These are phyloP conservation scores for Zaprionus gabonicus DNA, from an alignment of 1,140 invertebrate genomes.

Conservation along the genomic window DNA sequence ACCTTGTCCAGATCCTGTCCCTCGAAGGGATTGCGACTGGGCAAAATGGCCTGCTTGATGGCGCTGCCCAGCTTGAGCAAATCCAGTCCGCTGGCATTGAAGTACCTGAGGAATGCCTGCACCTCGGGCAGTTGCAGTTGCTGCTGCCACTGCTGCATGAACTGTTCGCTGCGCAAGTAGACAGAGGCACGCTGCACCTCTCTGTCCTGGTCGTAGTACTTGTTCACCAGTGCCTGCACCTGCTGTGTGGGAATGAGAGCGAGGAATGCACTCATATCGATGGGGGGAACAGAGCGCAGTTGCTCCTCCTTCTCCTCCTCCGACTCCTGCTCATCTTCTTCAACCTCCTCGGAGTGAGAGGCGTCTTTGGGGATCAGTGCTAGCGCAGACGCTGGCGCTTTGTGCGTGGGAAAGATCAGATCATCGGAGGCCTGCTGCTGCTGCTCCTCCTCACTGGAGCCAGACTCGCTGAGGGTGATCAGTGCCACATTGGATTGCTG, in stretches of 20 bases:
- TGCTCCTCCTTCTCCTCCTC: not conserved
- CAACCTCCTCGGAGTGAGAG: constrained; percentile 29
- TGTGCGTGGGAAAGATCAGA: constrained; percentile 62
- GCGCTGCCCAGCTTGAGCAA: constrained; percentile 51
- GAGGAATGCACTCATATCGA: constrained; percentile 73
- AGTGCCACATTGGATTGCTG: constrained; percentile 40
- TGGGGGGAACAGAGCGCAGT: constrained; percentile 10
- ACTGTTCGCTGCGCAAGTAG: constrained; percentile 58
- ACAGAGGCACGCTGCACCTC: constrained; percentile 72
- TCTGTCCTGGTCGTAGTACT: constrained; percentile 72
- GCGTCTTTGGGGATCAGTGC: constrained; percentile 16
- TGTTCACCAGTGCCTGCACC: constrained; percentile 61
- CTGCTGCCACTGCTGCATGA: constrained; percentile 55
- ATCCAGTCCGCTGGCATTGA: constrained; percentile 70
- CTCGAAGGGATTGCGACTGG: not conserved
- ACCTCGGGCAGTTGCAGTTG: constrained; percentile 66
- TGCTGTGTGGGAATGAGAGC: constrained; percentile 61
- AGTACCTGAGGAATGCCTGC: constrained; percentile 61
- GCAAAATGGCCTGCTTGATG: constrained; percentile 15
- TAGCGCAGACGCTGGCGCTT: constrained; percentile 21
- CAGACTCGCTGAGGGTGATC: constrained; percentile 43
- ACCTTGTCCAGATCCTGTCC: constrained; percentile 5
- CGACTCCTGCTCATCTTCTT: not conserved
- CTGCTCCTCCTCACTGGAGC: constrained; percentile 46
- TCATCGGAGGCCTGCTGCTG: constrained; percentile 56